Conservation (phyloP, 2,888 invertebrate species). For the Phrixothrix hirtus region DNA sequence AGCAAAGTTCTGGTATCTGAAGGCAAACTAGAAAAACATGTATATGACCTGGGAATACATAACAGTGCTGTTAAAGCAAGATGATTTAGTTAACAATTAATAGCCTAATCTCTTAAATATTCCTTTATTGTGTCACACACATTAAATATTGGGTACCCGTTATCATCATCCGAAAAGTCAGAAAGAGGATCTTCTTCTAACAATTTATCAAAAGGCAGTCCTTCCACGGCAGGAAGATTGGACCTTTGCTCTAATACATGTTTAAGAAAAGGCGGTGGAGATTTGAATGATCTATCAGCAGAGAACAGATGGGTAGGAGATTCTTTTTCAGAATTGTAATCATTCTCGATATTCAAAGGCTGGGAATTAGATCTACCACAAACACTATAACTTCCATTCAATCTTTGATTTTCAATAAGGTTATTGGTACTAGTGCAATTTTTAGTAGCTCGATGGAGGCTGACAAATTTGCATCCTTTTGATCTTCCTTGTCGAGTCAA, state of each 20-base stretch:
- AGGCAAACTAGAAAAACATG: background rate
- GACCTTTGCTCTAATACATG: background rate
- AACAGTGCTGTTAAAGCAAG: background rate
- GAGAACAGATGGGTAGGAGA: too few species aligned
- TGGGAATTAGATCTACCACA: too few species aligned
- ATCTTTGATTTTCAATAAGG: background rate
- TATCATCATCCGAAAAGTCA: background rate
- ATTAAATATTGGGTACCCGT: background rate
- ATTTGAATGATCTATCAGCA: too few species aligned
- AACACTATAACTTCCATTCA: too few species aligned
- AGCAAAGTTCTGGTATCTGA: background rate
- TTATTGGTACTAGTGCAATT: too few species aligned
- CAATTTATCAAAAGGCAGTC: too few species aligned
- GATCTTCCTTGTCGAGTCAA: background rate
- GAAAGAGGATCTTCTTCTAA: background rate
- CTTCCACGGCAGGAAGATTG: too few species aligned
- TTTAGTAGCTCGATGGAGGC: background rate
- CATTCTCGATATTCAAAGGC: too few species aligned
- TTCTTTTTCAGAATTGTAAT: too few species aligned
- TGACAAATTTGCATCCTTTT: background rate
- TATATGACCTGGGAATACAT: background rate
- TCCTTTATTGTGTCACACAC: background rate
- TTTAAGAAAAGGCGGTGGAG: background rate
- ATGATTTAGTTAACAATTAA: background rate
- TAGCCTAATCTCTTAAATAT: conserved; percentile 2